Conservation (phyloP, 2,797 vertebrate genomes). For the Euthynnus affinis region DNA sequence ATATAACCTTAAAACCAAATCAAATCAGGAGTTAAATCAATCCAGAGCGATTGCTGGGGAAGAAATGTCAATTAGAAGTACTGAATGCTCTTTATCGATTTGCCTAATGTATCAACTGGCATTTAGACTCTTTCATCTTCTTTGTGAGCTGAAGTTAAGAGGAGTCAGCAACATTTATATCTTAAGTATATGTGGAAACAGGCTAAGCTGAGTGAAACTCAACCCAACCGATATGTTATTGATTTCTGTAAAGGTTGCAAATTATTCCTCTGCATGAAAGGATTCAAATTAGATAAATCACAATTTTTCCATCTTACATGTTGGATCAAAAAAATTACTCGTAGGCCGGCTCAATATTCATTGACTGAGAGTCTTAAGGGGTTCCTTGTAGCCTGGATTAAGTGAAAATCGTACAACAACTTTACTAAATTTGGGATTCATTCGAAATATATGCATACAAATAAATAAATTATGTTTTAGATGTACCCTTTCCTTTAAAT, state of each 20-base stretch:
- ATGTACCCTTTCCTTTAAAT: neutral
- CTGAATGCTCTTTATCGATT: neutral
- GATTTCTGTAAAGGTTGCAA: neutral
- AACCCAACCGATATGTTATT: neutral
- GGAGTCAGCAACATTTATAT: neutral
- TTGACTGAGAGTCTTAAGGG: neutral
- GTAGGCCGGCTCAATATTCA: neutral
- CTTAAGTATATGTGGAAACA: neutral
- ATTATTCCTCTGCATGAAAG: neutral
- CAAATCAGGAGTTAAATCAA: neutral
- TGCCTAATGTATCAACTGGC: neutral
- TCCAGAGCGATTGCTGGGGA: neutral
- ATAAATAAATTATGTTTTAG: neutral
- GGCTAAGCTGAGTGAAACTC: neutral
- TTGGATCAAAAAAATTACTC: neutral
- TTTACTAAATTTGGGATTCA: too few species aligned
- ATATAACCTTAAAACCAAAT: slow-evolving; percentile 16
- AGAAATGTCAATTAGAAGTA: neutral
- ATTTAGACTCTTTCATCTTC: neutral
- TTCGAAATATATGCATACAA: neutral
- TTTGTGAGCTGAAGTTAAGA: neutral
- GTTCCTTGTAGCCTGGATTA: neutral
- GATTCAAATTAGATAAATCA: neutral
- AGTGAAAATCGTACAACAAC: too few species aligned
- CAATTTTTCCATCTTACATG: neutral